Conservation (phyloP, 2,113 vertebrate genomes). For the Ahaetulla prasina region DNA sequence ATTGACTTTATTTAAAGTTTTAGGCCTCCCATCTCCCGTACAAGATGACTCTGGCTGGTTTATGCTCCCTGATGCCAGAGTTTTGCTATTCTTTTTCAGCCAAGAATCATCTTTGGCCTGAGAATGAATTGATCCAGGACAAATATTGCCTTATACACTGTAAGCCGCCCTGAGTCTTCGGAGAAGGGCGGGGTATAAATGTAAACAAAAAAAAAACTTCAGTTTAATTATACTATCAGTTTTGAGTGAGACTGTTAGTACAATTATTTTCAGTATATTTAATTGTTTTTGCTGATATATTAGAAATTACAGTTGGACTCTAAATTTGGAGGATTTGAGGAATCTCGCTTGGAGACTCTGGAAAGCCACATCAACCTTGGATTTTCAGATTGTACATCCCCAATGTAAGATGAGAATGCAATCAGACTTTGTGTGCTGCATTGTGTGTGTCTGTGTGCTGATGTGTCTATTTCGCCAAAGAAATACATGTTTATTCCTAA, state of each 20-base stretch:
- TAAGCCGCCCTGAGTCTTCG: no score
- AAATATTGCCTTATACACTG: no score
- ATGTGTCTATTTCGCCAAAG: background rate
- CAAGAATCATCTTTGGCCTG: background rate
- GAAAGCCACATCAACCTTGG: background rate
- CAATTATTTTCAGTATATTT: background rate
- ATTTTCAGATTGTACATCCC: background rate
- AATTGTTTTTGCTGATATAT: background rate
- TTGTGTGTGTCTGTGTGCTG: background rate
- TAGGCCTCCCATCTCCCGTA: no score
- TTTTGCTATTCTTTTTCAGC: background rate
- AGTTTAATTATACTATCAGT: background rate
- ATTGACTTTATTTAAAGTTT: no score
- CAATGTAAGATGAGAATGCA: background rate
- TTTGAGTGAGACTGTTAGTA: background rate
- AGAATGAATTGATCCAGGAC: background rate
- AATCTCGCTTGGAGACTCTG: background rate
- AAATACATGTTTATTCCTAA: background rate
- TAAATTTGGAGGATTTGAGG: background rate
- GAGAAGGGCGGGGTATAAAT: no score
- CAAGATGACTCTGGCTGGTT: no score
- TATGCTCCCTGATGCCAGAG: background rate
- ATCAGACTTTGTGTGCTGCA: background rate
- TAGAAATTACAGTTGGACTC: background rate
- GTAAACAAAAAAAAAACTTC: no score